Percentiles rank a stretch among this genome's conserved stretches.
Conservation (phyloP, 2,113 vertebrate genomes). For the Phasianus colchicus region DNA sequence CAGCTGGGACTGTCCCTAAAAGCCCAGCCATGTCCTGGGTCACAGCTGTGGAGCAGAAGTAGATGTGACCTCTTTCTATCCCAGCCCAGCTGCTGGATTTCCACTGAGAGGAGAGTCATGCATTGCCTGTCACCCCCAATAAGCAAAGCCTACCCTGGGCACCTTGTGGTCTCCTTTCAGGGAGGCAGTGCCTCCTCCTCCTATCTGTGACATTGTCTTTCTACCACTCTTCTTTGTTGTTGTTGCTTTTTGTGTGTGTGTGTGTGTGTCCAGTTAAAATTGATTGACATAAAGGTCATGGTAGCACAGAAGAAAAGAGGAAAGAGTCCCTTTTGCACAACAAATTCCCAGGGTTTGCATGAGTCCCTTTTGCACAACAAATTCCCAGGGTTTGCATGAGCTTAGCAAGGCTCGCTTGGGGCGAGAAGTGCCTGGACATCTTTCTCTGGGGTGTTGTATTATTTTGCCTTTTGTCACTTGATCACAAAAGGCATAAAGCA, state of each 20-base stretch:
- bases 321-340: background rate
- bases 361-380: background rate
- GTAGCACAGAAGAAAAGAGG: background rate
- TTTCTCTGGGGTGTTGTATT: background rate
- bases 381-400: background rate
- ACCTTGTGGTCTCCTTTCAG: background rate
- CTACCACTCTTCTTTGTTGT: background rate
- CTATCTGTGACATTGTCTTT: background rate
- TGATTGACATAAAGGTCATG: fast-evolving
- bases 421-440: background rate
- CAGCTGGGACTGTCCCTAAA: background rate
- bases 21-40: background rate
- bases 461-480: background rate
- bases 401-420: background rate
- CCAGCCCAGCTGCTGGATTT: background rate
- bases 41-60: background rate
- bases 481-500: background rate
- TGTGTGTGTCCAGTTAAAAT: background rate
- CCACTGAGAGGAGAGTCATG: background rate
- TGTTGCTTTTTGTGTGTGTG: background rate
- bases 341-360: background rate
- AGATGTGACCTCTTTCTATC: background rate
- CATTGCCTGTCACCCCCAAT: background rate
- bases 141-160: background rate
- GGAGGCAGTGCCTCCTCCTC: background rate